Percentiles rank a stretch among this genome's conserved stretches.
Conservation (phyloP, 2,797 vertebrate genomes). For the Clarias platycephalus region DNA sequence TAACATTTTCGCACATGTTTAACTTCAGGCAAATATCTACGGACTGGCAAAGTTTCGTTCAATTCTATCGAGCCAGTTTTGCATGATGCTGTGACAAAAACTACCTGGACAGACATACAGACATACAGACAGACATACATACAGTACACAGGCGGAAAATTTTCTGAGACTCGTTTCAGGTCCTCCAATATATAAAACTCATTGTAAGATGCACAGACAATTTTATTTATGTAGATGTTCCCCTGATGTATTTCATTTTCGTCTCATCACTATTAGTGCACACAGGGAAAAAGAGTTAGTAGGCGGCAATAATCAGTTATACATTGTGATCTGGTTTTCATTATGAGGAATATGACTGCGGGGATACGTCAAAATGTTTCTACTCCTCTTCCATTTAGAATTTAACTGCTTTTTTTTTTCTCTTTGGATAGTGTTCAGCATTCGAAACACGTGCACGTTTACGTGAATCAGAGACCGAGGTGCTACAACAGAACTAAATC, state of each 20-base stretch:
- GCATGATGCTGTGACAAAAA: no score
- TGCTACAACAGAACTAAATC: neutral
- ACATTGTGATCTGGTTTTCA: neutral
- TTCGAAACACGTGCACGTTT: neutral
- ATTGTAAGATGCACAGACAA: no score
- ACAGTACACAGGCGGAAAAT: no score
- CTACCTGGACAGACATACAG: no score
- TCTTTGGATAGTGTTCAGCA: neutral
- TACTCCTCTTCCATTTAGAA: neutral
- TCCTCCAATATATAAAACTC: no score
- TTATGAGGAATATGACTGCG: neutral
- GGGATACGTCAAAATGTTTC: neutral
- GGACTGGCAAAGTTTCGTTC: no score
- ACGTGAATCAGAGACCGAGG: neutral
- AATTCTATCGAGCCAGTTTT: no score
- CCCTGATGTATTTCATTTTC: neutral
- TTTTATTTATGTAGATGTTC: neutral
- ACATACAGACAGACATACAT: no score
- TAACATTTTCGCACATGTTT: no score
- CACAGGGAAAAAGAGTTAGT: neutral
- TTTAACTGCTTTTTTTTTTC: neutral
- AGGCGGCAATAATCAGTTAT: neutral
- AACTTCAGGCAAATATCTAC: no score
- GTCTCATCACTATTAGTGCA: neutral
- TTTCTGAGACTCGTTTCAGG: no score